Percentiles rank a stretch among this genome's conserved stretches.
These are phyloP conservation scores for Crocidura indochinensis DNA, from an alignment of 2,797 vertebrate species.

Conservation along the genomic window DNA sequence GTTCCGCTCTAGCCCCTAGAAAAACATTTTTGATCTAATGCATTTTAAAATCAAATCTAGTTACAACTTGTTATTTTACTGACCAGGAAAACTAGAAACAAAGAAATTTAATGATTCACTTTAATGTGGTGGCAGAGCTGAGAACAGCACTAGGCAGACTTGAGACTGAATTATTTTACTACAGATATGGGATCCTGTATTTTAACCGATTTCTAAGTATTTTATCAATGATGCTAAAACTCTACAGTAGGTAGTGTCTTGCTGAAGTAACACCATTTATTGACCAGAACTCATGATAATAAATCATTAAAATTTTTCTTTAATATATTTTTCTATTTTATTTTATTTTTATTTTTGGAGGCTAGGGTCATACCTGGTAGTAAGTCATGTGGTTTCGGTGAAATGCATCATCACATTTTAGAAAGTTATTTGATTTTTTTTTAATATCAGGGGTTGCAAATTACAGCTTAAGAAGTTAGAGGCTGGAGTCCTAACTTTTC, in stretches of 20 bases:
- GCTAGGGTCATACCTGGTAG: too few species aligned
- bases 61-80: slow-evolving; percentile 12
- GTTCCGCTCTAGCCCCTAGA: too few species aligned
- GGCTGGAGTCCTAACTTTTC: not conserved
- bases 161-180: not conserved
- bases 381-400: too few species aligned
- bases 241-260: slow-evolving; percentile 50
- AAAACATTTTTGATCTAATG: not conserved
- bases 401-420: too few species aligned
- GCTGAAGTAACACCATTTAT: slow-evolving; percentile 6
- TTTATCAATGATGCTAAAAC: not conserved
- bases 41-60: not conserved
- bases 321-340: not conserved
- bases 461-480: too few species aligned
- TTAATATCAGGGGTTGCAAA: too few species aligned
- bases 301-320: too few species aligned
- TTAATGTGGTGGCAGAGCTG: not conserved
- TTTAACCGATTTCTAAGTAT: slow-evolving; percentile 30
- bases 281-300: not conserved
- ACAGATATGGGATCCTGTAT: not conserved
- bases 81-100: not conserved
- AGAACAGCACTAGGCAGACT: not conserved
- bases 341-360: too few species aligned
- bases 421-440: too few species aligned
- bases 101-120: not conserved